Conservation (phyloP, 2,888 invertebrate genomes). For the Deilephila elpenor region DNA sequence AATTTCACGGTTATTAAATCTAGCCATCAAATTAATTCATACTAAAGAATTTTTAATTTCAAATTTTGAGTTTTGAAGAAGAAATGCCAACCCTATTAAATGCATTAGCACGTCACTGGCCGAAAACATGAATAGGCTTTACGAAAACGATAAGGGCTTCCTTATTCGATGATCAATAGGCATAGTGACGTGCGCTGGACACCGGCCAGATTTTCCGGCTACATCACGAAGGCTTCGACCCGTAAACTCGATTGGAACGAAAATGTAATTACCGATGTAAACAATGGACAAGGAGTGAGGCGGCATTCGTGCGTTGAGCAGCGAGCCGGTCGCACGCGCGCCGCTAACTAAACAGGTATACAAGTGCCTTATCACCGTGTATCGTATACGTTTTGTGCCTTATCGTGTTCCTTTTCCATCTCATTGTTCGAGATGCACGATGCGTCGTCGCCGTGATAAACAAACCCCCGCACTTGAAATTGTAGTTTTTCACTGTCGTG, state of each 20-base stretch:
- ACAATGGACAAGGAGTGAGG: constrained; percentile 71
- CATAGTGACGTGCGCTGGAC: constrained; percentile 55
- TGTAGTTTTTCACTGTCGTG: constrained; percentile 51
- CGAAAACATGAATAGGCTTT: background rate
- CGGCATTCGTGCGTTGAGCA: constrained; percentile 79
- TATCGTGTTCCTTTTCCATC: constrained; percentile 65
- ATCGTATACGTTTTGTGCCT: constrained; percentile 65
- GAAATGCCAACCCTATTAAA: too few relatives aligned
- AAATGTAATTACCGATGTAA: constrained; percentile 81
- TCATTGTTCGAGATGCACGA: constrained; percentile 57
- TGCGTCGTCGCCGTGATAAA: constrained; percentile 61
- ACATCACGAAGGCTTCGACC: constrained; percentile 68
- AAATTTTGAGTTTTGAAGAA: too few relatives aligned
- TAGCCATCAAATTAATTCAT: too few relatives aligned
- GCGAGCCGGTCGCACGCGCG: constrained; percentile 74
- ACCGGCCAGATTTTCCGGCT: constrained; percentile 73
- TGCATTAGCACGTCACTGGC: background rate
- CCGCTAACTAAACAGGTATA: constrained; percentile 57
- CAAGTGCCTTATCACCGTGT: constrained; percentile 52
- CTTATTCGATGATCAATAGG: constrained; percentile 43
- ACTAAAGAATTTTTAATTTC: too few relatives aligned
- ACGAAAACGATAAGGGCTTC: constrained; percentile 35
- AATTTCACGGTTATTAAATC: too few relatives aligned
- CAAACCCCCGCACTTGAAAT: constrained; percentile 67
- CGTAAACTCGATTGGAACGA: constrained; percentile 78